Evolutionary conservation across 1,140 invertebrate genomes (phyloP).

Genomic region (Pantala flavescens): DNA sequence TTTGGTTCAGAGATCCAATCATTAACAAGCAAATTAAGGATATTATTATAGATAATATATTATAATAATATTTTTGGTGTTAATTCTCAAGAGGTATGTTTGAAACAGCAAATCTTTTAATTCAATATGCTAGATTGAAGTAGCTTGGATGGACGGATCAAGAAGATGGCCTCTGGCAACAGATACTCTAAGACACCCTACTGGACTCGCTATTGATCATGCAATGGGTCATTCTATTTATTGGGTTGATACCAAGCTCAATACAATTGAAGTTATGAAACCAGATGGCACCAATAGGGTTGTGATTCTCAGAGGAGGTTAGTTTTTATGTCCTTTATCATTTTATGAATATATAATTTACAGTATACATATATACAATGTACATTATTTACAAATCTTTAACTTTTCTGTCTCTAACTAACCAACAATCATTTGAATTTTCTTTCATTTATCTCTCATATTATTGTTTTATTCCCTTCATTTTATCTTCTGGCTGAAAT

Average conservation of each 20-base stretch:
- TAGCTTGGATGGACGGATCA: conserved; percentile 91
- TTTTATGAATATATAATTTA: conserved; percentile 12
- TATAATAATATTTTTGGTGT: neutral
- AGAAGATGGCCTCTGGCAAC: conserved; percentile 68
- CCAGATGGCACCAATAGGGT: conserved; percentile 71
- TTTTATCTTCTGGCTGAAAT: no score
- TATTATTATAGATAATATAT: neutral
- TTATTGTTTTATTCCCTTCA: no score
- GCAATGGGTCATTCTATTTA: conserved; percentile 81
- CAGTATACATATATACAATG: no score
- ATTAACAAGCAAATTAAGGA: neutral
- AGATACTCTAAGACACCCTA: conserved; percentile 68
- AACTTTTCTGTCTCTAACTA: no score
- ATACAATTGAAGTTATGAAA: conserved; percentile 81
- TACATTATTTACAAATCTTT: no score
- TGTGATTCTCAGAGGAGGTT: conserved; percentile 55
- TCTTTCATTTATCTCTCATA: no score
- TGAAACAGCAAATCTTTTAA: conserved; percentile 10
- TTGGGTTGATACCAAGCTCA: conserved; percentile 92
- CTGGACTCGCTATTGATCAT: conserved; percentile 75
- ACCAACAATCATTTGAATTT: no score
- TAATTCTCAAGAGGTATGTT: neutral
- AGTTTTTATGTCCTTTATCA: conserved; percentile 14
- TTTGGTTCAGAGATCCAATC: neutral
- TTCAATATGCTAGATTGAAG: conserved; percentile 50